A percentile compares a stretch with the other conserved stretches of the same genome.
Conservation (phyloP, 1,140 invertebrate genomes). For the Asobara japonica region DNA sequence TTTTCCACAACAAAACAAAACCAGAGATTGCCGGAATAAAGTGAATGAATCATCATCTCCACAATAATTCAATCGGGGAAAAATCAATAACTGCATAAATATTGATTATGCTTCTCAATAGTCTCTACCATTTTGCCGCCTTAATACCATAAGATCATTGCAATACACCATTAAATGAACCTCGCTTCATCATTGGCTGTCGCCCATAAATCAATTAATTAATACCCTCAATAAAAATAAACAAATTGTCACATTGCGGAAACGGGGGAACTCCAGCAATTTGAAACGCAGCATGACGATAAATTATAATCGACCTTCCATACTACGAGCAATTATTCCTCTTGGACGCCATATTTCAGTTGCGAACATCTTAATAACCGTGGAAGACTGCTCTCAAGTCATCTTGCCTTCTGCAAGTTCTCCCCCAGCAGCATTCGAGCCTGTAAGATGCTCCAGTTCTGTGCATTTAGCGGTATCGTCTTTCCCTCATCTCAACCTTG, state of each 20-base stretch:
- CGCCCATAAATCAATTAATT: neutral
- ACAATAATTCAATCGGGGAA: neutral
- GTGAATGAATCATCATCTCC: neutral
- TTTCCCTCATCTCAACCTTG: neutral
- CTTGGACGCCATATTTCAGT: constrained; percentile 59
- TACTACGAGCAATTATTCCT: constrained; percentile 56
- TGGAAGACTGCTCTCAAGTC: neutral
- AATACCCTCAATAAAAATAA: neutral
- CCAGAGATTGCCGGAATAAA: too few species aligned
- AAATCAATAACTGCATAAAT: neutral
- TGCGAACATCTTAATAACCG: constrained; percentile 60
- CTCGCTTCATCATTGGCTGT: neutral
- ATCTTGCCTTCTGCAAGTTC: neutral
- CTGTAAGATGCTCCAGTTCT: neutral
- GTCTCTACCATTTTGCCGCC: neutral
- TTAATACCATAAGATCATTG: neutral
- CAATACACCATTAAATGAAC: neutral
- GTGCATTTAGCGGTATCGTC: neutral
- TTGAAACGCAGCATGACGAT: constrained; percentile 46
- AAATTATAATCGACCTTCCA: constrained; percentile 45
- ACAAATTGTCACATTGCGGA: neutral
- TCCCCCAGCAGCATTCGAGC: neutral
- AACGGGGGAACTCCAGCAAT: constrained; percentile 33
- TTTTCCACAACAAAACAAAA: too few species aligned
- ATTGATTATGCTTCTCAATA: neutral